A percentile compares a stretch with the other conserved stretches of the same genome.
Conservation (phyloP, 2,797 vertebrate genomes). For the Lepilemur ruficaudatus region DNA sequence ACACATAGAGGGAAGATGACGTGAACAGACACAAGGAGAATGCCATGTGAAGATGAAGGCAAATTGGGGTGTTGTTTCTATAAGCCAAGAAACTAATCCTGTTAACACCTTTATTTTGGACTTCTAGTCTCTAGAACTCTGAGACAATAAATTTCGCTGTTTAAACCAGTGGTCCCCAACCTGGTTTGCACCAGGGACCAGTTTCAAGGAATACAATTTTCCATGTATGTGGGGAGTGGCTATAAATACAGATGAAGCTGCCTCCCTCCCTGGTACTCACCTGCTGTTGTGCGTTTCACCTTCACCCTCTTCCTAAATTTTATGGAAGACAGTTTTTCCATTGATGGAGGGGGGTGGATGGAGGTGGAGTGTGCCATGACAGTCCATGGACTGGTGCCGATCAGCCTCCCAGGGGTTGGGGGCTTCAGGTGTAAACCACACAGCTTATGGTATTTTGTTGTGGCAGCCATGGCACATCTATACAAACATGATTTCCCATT, state of each 20-base stretch:
- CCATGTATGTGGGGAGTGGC: no score
- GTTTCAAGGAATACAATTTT: no score
- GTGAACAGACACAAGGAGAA: not conserved
- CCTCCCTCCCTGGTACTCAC: no score
- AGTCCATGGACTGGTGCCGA: no score
- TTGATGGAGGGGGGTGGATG: no score
- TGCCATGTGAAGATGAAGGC: not conserved
- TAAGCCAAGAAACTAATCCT: not conserved
- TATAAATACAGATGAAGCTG: no score
- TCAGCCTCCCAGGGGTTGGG: no score
- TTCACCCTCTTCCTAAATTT: no score
- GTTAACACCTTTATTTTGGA: not conserved
- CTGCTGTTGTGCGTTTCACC: no score
- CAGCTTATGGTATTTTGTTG: not conserved
- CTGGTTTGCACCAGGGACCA: no score
- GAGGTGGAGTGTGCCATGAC: no score
- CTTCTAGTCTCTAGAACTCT: not conserved
- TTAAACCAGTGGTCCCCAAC: not conserved
- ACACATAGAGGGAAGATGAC: not conserved
- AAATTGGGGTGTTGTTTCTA: not conserved
- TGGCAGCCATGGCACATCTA: not conserved
- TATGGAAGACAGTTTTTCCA: no score
- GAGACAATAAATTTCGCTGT: not conserved
- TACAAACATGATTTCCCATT: not conserved
- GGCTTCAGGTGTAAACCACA: not conserved